Conservation (phyloP, 2,888 invertebrate genomes). For the Pemphredon lugubris region DNA sequence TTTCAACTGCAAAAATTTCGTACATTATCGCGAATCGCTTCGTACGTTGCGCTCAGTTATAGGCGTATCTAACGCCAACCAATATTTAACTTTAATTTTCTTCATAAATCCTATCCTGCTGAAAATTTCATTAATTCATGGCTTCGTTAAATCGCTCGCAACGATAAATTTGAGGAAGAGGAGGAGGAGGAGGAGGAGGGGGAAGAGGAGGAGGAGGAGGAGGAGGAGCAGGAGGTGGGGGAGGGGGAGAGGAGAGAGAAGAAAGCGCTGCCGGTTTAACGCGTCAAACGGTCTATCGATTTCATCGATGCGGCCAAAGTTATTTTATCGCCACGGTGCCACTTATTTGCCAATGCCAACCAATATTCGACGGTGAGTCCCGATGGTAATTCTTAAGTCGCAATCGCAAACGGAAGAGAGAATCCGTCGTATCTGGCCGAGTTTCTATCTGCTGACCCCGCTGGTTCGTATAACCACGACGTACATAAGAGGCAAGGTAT, state of each 20-base stretch:
- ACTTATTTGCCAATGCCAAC: neutral
- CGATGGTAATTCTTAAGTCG: constrained; percentile 29
- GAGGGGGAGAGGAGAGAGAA: too few relatives aligned
- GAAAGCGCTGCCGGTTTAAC: constrained; percentile 12
- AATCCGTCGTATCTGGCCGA: constrained; percentile 27
- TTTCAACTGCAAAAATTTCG: neutral
- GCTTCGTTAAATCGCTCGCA: constrained; percentile 22
- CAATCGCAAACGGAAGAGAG: constrained; percentile 16
- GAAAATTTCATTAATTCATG: constrained; percentile 34
- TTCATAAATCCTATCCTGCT: constrained; percentile 7
- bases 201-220: too few relatives aligned
- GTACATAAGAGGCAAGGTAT: constrained; percentile 62
- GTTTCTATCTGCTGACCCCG: constrained; percentile 65
- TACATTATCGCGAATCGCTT: neutral
- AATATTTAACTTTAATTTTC: constrained; percentile 52
- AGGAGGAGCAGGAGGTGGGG: too few relatives aligned
- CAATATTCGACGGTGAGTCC: neutral
- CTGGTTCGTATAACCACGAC: constrained; percentile 48
- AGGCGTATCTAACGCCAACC: too few relatives aligned
- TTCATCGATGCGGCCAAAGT: constrained; percentile 17
- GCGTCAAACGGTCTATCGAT: constrained; percentile 32
- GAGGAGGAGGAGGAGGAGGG: too few relatives aligned
- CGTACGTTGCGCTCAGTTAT: neutral
- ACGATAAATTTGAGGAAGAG: constrained; percentile 36
- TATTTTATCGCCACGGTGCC: constrained; percentile 7